phyloP scores from a whole-genome alignment of 2,797 vertebrate species.

The Tinamus major region DNA sequence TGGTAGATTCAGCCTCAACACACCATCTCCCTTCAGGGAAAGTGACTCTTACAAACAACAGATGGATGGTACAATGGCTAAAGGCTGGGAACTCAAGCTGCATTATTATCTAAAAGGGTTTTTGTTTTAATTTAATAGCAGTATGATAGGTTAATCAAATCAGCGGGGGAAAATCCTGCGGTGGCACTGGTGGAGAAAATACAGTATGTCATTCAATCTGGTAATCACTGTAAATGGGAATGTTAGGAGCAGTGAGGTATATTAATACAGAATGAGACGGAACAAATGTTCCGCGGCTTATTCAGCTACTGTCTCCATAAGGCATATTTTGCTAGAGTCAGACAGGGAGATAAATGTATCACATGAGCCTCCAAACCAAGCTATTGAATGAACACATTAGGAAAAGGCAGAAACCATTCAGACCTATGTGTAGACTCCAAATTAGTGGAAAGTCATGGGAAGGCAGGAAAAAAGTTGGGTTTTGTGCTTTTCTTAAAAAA shows the following conservation, averaged over 20 bases:
- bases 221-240: conserved; percentile 53
- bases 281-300: conserved; percentile 33
- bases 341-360: conserved; percentile 42
- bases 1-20: conserved; percentile 60
- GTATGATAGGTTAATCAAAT: conserved; percentile 76
- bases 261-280: conserved; percentile 28
- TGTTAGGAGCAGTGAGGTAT: conserved; percentile 12
- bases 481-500: conserved; percentile 42
- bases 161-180: conserved; percentile 27
- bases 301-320: conserved; percentile 44
- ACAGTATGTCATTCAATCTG: conserved; percentile 45
- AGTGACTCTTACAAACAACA: conserved; percentile 60
- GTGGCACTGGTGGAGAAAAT: conserved; percentile 40
- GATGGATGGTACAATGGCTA: conserved; percentile 66
- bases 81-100: neutral
- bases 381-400: conserved; percentile 43
- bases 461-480: conserved; percentile 19
- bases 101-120: conserved; percentile 22
- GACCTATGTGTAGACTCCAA: conserved; percentile 9
- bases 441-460: conserved; percentile 46
- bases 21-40: conserved; percentile 18
- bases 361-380: neutral
- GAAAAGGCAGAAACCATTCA: conserved; percentile 22
- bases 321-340: conserved; percentile 54
- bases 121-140: conserved; percentile 50